Conservation (phyloP, 2,888 invertebrate genomes). For the Pristionchus fissidentatus region DNA sequence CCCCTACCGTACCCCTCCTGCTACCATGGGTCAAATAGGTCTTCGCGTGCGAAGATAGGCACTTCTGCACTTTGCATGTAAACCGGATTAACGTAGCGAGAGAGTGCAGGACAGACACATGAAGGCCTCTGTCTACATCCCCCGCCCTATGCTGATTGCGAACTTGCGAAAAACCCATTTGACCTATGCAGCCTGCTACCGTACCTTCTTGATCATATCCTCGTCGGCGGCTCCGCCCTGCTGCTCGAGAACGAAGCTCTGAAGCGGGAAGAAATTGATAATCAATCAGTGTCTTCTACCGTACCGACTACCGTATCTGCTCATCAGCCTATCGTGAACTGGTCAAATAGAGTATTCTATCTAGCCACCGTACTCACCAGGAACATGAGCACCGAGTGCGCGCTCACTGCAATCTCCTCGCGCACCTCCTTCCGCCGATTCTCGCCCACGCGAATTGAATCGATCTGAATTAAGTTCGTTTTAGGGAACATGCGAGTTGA, state of each 20-base stretch:
- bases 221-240: conserved; percentile 22
- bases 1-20: too few relatives aligned
- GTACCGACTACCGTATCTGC: not conserved
- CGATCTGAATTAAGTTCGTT: not conserved
- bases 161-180: not conserved
- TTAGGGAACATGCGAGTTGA: too few relatives aligned
- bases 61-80: too few relatives aligned
- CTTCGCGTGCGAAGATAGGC: too few relatives aligned
- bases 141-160: too few relatives aligned
- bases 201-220: conserved; percentile 49
- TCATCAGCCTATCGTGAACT: not conserved
- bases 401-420: conserved; percentile 85
- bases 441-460: conserved; percentile 82
- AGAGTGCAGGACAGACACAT: too few relatives aligned
- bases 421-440: conserved; percentile 90
- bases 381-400: conserved; percentile 86
- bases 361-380: conserved; percentile 78
- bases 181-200: not conserved
- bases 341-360: too few relatives aligned
- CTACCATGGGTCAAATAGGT: too few relatives aligned
- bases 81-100: too few relatives aligned
- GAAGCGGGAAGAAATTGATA: not conserved
- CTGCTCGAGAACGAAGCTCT: conserved; percentile 38
- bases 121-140: too few relatives aligned
- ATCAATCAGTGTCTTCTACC: not conserved